Base-by-base conservation (phyloP, 1,140 invertebrate genomes). In the Acarapis woodi region DNA sequence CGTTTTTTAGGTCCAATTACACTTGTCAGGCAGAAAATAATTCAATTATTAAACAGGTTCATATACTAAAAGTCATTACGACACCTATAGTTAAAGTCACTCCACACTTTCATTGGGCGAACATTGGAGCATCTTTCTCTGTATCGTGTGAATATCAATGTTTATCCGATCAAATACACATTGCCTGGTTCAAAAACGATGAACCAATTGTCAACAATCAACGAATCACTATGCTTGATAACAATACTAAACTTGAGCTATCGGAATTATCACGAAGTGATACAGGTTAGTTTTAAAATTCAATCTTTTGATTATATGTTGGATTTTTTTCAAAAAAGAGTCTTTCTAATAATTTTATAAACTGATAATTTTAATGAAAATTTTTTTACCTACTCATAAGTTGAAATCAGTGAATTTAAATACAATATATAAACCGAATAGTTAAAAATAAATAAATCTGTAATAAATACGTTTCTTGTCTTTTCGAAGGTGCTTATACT, bases 1-100 rank as follows among this genome's bases (percentile, higher is more conserved):
- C 73, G 16, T 70, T 76, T 49, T 67, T 70, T 20, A 73, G 73
- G 9, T n/a, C n/a, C n/a, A 78, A 78, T 59, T 76, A 73, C 53
- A 71, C 70, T 1, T 78, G 73, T 50, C 66, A 73, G 47, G 71
- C 73, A 18, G 62, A 70, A 43, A 60, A 68, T 21, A 72, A 74
- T 49, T 64, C 67, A 25, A 67, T 71, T 46, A 64, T 75, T 16
- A 65, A 71, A 28, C 72, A 77, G 50, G 70, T 71, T 3, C 73
- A 77, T 48, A 58, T 71, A 8, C 60, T 77, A 4, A 67, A 65
- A 22, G 69, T 76, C 18, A 68, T 74, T 51, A 71, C 72, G 76
- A 37, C 45, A 3, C 53, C 55, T 15, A 41, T 48, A n/a, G 53
- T 56, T 14, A 28, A 40, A 29, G 41, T 43, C 19, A 32, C 29